phyloP scores from a whole-genome alignment of 2,113 vertebrate genomes.

The Calidris pugnax region DNA sequence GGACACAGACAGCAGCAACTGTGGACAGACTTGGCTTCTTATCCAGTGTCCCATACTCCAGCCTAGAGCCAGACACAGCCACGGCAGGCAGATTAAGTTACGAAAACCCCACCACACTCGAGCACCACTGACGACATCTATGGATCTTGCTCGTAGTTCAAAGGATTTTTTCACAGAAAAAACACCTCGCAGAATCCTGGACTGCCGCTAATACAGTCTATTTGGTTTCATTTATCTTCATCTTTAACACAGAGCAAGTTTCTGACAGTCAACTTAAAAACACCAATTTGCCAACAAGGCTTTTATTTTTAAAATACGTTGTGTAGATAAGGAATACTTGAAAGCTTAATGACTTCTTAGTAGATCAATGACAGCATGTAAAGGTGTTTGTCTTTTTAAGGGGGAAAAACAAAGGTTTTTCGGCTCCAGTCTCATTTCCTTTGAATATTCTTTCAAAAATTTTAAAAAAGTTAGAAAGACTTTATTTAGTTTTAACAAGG shows the following conservation, averaged over 20 bases:
- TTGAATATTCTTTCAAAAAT: neutral
- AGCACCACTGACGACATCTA: neutral
- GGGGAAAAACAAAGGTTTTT: neutral
- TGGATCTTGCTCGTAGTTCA: neutral
- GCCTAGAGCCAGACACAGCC: neutral
- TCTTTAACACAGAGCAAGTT: neutral
- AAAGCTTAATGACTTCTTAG: neutral
- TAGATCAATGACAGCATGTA: conserved; percentile 12
- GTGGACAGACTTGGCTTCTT: neutral
- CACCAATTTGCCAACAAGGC: neutral
- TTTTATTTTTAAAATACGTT: conserved; percentile 38
- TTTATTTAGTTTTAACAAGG: neutral
- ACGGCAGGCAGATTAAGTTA: neutral
- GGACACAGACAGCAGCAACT: neutral
- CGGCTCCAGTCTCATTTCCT: neutral
- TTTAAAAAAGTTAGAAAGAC: neutral
- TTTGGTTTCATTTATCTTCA: neutral
- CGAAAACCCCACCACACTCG: neutral
- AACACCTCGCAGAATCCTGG: neutral
- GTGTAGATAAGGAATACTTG: conserved; percentile 18
- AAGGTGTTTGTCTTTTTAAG: conserved; percentile 12
- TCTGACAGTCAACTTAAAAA: neutral
- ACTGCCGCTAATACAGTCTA: neutral
- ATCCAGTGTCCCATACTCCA: neutral
- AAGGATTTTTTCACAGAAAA: neutral